Conservation (phyloP, 2,888 invertebrate species). For the Dorcus hopei region DNA sequence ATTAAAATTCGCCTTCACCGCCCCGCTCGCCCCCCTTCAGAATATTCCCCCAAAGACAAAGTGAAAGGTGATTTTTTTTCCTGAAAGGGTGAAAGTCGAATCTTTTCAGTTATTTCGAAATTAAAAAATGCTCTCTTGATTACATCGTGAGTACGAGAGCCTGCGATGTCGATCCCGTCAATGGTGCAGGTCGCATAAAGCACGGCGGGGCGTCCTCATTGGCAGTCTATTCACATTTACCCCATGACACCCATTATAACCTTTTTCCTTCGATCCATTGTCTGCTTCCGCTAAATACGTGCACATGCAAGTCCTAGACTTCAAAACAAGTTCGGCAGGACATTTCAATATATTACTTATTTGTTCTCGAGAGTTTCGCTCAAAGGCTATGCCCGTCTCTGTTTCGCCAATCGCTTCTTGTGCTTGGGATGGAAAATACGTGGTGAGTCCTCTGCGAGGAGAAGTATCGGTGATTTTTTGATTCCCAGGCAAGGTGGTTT, state of each 20-base stretch:
- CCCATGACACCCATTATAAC: slow-evolving; percentile 45
- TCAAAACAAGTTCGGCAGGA: slow-evolving; percentile 27
- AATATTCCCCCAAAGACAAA: no score
- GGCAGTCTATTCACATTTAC: slow-evolving; percentile 39
- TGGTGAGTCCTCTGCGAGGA: background rate
- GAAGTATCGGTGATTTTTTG: slow-evolving; percentile 29
- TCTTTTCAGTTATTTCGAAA: background rate
- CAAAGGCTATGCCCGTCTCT: slow-evolving; percentile 1
- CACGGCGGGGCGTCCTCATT: slow-evolving; percentile 41
- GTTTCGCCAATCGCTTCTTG: background rate
- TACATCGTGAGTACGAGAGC: slow-evolving; percentile 5
- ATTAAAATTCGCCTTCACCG: no score
- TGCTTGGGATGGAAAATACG: slow-evolving; percentile 10
- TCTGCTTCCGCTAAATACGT: slow-evolving; percentile 16
- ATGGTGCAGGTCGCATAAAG: slow-evolving; percentile 42
- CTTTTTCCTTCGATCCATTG: slow-evolving; percentile 39
- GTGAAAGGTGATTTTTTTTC: no score
- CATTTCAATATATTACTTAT: slow-evolving; percentile 24
- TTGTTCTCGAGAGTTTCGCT: slow-evolving; percentile 7
- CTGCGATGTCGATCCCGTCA: slow-evolving; percentile 43
- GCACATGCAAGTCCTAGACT: slow-evolving; percentile 25
- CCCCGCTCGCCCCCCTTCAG: no score
- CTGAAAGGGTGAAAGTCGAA: background rate
- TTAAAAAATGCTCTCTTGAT: slow-evolving; percentile 13
- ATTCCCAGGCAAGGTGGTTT: slow-evolving; percentile 46